Base-by-base conservation (phyloP, 2,797 vertebrate genomes). In the Taeniopygia guttata region DNA sequence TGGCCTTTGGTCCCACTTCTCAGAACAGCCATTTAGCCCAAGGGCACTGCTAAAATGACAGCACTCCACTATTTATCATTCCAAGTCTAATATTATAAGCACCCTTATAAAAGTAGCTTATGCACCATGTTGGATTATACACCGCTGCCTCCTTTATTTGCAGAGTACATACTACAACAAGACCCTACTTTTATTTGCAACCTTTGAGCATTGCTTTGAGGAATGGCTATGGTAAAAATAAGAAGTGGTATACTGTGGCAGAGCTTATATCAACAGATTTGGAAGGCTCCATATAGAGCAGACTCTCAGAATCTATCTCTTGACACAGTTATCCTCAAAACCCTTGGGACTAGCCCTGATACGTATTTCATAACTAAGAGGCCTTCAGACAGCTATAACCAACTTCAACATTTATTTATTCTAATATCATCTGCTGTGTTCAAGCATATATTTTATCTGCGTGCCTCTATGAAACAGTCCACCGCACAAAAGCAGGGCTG, bases 331-430 rank as follows among this genome's bases (percentile, higher is more conserved):
- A 93, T 76, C 32, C 80, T 82, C 83, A 84, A 93, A 91, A 96
- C 94, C 95, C 91, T 48, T 58, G 93, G 79, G 96, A 90, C 36
- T 52, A 82, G 54, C 34, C 17, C 30, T 32, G 55, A 84, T 66
- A 30, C 1, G 6, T 81, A 87, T 96, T 94, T 95, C 78, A 79
- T 86, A 94, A 96, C 93, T 92, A 96, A 86, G 93, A 94, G 95
- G 84, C 74, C 81, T 93, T 95, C 95, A 96, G 80, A 94, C 54
- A 92, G 75, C 60, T 56, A 96, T 96, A 94, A 94, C 84, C 89
- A 96, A 87, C 94, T 95, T 96, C 89, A 90, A 89, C 48, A 27
- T 94, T 83, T 96, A 92, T 95, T 83, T 91, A 96, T 95, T 94
- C 84, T 89, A 97, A 77, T 94, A 92, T 89, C 63, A 85, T 87